These are phyloP conservation scores for Anorthoa munda DNA, from an alignment of 2,888 invertebrate species.

Conservation along the genomic window DNA sequence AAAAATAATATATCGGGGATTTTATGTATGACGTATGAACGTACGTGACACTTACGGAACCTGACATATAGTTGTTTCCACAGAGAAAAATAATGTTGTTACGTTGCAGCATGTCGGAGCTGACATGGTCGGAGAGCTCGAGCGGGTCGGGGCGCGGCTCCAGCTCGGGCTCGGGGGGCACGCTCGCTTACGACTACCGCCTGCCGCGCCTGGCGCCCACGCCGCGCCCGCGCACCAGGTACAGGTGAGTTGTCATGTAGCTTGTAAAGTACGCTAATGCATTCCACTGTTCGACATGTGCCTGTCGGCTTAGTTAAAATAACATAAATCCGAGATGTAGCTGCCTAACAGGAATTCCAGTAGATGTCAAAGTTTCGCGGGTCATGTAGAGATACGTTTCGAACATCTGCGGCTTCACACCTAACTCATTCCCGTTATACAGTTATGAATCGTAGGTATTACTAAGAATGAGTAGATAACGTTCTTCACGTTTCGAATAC, in stretches of 20 bases:
- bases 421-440: background rate
- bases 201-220: conserved; percentile 74
- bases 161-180: conserved; percentile 79
- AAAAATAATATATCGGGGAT: no score
- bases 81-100: no score
- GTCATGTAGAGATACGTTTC: no score
- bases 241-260: conserved; percentile 74
- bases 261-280: background rate
- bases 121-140: conserved; percentile 89
- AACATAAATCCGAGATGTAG: background rate
- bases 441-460: background rate
- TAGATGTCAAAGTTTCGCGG: no score
- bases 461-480: background rate
- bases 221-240: conserved; percentile 7
- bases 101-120: conserved; percentile 80
- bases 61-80: background rate
- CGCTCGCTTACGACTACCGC: conserved; percentile 54
- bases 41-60: background rate
- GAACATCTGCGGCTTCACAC: background rate
- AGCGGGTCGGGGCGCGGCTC: conserved; percentile 89
- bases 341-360: background rate
- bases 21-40: background rate
- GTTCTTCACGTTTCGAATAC: no score
- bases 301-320: background rate
- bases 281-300: background rate